phyloP scores from a whole-genome alignment of 2,888 invertebrate genomes.

The Xestobium rufovillosum region DNA sequence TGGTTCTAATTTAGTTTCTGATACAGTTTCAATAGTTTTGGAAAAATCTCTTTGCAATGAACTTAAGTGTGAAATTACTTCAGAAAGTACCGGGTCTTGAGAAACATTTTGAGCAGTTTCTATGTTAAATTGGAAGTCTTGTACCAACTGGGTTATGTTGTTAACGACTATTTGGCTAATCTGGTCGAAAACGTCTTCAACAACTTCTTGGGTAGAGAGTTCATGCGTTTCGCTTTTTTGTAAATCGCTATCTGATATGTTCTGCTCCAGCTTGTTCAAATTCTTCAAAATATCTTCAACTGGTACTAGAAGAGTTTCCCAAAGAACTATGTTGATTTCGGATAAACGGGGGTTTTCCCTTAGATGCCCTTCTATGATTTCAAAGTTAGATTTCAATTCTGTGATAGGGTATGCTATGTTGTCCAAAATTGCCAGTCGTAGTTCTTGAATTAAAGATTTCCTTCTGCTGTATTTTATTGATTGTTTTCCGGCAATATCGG shows the following conservation, averaged over 20 bases:
- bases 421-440: constrained; percentile 53
- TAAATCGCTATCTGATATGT: constrained; percentile 22
- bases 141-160: constrained; percentile 37
- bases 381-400: constrained; percentile 54
- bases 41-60: constrained; percentile 39
- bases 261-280: constrained; percentile 33
- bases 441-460: constrained; percentile 36
- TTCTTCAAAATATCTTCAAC: constrained; percentile 35
- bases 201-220: constrained; percentile 26
- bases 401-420: constrained; percentile 56
- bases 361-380: constrained; percentile 39
- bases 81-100: constrained; percentile 32
- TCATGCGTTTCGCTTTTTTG: constrained; percentile 22
- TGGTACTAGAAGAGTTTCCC: constrained; percentile 34
- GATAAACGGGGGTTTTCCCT: constrained; percentile 29
- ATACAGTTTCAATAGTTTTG: constrained; percentile 30
- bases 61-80: constrained; percentile 35
- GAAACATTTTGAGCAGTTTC: constrained; percentile 35
- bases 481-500: constrained; percentile 34
- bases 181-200: constrained; percentile 40
- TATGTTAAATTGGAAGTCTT: constrained; percentile 37
- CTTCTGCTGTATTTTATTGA: constrained; percentile 34
- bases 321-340: constrained; percentile 28
- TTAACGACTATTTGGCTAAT: constrained; percentile 38
- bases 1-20: constrained; percentile 32